Conservation (phyloP, 2,797 vertebrate species). For the Ispidina lecontei region DNA sequence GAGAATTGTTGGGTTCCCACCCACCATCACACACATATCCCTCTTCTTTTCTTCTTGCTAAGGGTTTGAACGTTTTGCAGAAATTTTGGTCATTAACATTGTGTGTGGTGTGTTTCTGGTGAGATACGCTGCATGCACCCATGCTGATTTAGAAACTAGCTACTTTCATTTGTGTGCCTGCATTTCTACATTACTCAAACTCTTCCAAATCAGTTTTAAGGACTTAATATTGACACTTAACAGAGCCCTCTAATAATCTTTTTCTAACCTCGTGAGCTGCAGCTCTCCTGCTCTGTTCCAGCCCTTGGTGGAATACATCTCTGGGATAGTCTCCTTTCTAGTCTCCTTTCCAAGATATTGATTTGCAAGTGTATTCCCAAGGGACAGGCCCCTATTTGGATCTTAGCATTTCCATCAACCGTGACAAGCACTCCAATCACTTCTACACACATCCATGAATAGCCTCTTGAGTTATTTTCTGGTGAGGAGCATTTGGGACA, state of each 20-base stretch:
- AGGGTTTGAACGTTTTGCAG: not conserved
- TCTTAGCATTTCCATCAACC: not conserved
- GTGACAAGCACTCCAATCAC: not conserved
- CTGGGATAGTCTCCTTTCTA: not conserved
- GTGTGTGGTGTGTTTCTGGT: not conserved
- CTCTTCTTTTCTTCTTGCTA: not conserved
- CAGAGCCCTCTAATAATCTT: not conserved
- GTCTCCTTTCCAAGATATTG: not conserved
- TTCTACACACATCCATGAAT: not conserved
- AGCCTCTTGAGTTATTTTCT: not conserved
- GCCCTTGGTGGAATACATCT: not conserved
- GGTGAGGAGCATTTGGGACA: not conserved
- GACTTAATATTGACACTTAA: not conserved
- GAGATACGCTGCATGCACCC: not conserved
- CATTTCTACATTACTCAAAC: not conserved
- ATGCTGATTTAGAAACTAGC: not conserved
- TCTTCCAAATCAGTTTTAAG: not conserved
- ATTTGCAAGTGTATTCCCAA: not conserved
- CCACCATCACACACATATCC: not conserved
- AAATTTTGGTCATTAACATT: not conserved
- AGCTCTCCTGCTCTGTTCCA: not conserved
- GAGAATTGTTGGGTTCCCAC: not conserved
- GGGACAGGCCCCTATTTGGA: not conserved
- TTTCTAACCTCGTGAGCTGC: not conserved
- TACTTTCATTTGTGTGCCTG: not conserved